Evolutionary conservation across 2,888 invertebrate species (phyloP), one percentile per base, ranked within the genome.

Genomic region (Subacronicta megacephala): DNA sequence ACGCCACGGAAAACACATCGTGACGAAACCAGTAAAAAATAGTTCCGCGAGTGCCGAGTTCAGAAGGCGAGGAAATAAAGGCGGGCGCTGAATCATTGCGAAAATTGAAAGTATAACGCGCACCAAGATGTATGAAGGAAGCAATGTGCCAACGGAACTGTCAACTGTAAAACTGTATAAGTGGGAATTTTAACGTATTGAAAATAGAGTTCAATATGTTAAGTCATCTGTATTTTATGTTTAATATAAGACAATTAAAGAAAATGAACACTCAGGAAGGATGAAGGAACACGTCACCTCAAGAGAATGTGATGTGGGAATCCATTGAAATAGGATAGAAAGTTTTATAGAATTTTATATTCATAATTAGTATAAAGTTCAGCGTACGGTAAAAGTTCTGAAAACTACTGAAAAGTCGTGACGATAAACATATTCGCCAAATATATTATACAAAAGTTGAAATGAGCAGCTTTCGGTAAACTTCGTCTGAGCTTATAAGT

Each of bases 71-170:
- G 69, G 62, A 67, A 68, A 73, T 74, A 79, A 78, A 74, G 66
- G 73, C 67, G 51, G 37, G 37, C 70, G 75, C 77, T 78, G 81
- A 81, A 78, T 80, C 82, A 82, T 80, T 77, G 72, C 62, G 70
- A 66, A 81, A 78, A 82, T 83, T 82, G 83, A 83, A 83, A 79
- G 78, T 78, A 77, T 77, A 76, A 75, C 74, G 67, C 37, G 41
- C 55, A 45, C 68, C 16, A 26, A 44, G 56, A 63, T 70, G 72
- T 73, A 56, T 46, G 72, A 77, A 51, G 36, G 9, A 62, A 50
- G 12, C 23, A 41, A 36, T n/a, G 31, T 18, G 36, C 26, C 42
- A 35, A 12, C 35, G 37, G 33, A 44, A 44, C 16, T 37, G 35
- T 26, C 18, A 35, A 31, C n/a, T 42, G 37, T 15, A 29, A 37